Conservation (phyloP, 1,140 invertebrate species). For the Ctenoplectra terminalis region DNA sequence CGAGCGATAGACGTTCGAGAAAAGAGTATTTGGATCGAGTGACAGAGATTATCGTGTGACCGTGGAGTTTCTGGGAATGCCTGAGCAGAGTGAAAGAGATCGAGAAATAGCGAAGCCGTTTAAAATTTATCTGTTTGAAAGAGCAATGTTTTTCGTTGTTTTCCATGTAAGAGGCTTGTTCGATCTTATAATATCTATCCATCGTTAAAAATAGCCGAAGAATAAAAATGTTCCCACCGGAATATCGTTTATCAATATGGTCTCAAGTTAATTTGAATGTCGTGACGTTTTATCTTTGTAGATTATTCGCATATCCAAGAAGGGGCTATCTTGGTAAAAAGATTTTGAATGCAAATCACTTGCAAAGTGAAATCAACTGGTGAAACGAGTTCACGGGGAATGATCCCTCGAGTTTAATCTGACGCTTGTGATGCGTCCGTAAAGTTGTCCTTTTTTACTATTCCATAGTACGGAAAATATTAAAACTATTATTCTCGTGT, state of each 20-base stretch:
- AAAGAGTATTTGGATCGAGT: too few relatives aligned
- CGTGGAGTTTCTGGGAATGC: too few relatives aligned
- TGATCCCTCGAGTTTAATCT: not conserved
- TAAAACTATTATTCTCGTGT: too few relatives aligned
- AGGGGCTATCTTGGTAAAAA: not conserved
- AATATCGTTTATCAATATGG: conserved; percentile 21
- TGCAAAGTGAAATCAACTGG: not conserved
- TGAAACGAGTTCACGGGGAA: conserved; percentile 1
- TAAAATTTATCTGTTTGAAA: too few relatives aligned
- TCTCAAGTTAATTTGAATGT: conserved; percentile 18
- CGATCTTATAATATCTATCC: not conserved
- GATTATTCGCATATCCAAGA: not conserved
- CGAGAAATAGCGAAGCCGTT: too few relatives aligned
- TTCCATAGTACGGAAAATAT: too few relatives aligned
- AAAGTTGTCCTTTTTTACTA: not conserved
- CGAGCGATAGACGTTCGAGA: too few relatives aligned
- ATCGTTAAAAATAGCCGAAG: not conserved
- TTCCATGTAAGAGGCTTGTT: not conserved
- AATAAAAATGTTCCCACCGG: not conserved
- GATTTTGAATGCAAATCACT: conserved; percentile 9
- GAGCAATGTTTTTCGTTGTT: not conserved
- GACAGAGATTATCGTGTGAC: too few relatives aligned
- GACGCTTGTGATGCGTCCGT: not conserved
- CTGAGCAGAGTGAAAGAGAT: too few relatives aligned
- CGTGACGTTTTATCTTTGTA: conserved; percentile 5